Conservation (phyloP, 2,888 invertebrate species). For the Eupsilia transversa region DNA sequence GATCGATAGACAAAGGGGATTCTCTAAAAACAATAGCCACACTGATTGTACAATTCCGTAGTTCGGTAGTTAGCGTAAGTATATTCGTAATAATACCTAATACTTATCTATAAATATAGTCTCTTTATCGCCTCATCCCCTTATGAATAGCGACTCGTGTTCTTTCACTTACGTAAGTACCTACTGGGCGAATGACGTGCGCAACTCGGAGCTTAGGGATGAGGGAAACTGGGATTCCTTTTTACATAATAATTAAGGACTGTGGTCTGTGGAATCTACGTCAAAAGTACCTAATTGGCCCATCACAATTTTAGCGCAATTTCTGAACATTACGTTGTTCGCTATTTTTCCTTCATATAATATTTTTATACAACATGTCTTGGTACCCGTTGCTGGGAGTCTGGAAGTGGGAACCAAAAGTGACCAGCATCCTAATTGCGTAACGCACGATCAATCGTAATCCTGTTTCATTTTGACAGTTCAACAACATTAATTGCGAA, state of each 20-base stretch:
- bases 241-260: constrained; percentile 1
- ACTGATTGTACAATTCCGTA: not conserved
- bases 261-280: not conserved
- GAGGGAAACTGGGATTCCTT: not conserved
- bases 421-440: too few relatives aligned
- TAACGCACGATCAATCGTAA: too few relatives aligned
- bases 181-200: constrained; percentile 5
- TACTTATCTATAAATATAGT: not conserved
- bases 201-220: not conserved
- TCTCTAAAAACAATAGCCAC: not conserved
- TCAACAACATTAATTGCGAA: too few relatives aligned
- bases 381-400: not conserved
- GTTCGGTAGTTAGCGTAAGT: not conserved
- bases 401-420: constrained; percentile 10
- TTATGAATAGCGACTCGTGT: not conserved
- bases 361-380: too few relatives aligned
- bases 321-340: not conserved
- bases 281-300: constrained; percentile 10
- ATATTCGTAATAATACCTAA: not conserved
- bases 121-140: not conserved
- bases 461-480: too few relatives aligned
- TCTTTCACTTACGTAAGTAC: not conserved
- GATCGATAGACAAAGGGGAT: not conserved
- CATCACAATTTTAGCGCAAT: not conserved
- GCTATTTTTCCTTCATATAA: not conserved